phyloP scores from a whole-genome alignment of 2,888 invertebrate genomes.

The Tinea trinotella region DNA sequence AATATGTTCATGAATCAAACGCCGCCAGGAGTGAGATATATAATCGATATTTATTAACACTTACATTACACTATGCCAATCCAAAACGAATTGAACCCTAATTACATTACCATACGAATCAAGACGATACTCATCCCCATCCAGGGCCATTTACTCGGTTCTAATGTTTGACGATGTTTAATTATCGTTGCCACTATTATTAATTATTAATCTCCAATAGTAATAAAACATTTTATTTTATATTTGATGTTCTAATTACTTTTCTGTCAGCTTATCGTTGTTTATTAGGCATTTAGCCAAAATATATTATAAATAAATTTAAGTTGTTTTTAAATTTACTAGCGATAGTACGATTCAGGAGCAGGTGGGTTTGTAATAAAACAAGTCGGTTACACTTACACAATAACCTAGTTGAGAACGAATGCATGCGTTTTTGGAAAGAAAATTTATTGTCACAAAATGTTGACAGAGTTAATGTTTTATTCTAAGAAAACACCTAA shows the following conservation, averaged over 20 bases:
- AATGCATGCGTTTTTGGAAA: not conserved
- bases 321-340: not conserved
- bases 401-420: not conserved
- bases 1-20: conserved; percentile 47
- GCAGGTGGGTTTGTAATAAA: too few species aligned
- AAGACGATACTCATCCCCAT: not conserved
- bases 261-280: not conserved
- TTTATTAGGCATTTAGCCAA: not conserved
- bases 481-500: conserved; percentile 2
- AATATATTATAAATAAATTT: not conserved
- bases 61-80: conserved; percentile 23
- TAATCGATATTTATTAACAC: conserved; percentile 31
- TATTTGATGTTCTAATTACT: conserved; percentile 8
- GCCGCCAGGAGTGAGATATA: conserved; percentile 39
- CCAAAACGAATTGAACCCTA: conserved; percentile 26
- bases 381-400: not conserved
- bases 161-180: conserved; percentile 11
- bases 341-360: too few species aligned
- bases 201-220: not conserved
- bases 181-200: not conserved
- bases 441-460: not conserved
- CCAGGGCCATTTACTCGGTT: not conserved
- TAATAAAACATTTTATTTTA: not conserved
- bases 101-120: conserved; percentile 35
- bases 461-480: conserved; percentile 9